phyloP scores from a whole-genome alignment of 2,888 invertebrate genomes.

The Aleiodes leptofemur region DNA sequence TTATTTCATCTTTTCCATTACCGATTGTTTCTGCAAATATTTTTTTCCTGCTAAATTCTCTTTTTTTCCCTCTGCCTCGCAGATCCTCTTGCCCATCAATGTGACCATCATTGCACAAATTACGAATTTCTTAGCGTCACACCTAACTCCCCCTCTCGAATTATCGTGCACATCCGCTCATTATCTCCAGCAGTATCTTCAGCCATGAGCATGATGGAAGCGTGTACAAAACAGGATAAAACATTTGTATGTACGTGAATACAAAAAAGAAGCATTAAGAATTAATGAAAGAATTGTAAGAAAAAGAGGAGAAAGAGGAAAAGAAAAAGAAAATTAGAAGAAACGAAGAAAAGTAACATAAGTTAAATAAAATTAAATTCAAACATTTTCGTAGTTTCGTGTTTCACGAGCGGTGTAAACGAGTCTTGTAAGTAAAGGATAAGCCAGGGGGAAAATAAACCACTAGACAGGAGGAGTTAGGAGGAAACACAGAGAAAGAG shows the following conservation, averaged over 20 bases:
- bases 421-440: conserved; percentile 29
- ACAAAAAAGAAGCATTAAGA: neutral
- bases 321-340: conserved; percentile 8
- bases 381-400: conserved; percentile 18
- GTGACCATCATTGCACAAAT: too few species aligned
- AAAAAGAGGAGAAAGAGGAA: neutral
- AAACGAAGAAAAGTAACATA: neutral
- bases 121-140: conserved; percentile 7
- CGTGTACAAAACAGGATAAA: conserved; percentile 15
- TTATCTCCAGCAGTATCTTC: conserved; percentile 28
- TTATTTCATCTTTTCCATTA: too few species aligned
- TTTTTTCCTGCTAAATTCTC: too few species aligned
- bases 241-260: neutral
- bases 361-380: conserved; percentile 10
- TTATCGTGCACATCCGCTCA: conserved; percentile 40
- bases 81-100: too few species aligned
- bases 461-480: neutral
- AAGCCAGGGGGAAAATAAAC: conserved; percentile 7
- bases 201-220: conserved; percentile 11
- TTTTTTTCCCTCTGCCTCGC: too few species aligned
- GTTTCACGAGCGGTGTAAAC: conserved; percentile 35
- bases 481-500: conserved; percentile 56
- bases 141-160: conserved; percentile 3
- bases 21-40: too few species aligned
- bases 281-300: neutral